Percentiles rank a stretch among this genome's conserved stretches.
phyloP scores from a whole-genome alignment of 37 sponge, comb jelly and placozoan species.

The Agelas oroides region DNA sequence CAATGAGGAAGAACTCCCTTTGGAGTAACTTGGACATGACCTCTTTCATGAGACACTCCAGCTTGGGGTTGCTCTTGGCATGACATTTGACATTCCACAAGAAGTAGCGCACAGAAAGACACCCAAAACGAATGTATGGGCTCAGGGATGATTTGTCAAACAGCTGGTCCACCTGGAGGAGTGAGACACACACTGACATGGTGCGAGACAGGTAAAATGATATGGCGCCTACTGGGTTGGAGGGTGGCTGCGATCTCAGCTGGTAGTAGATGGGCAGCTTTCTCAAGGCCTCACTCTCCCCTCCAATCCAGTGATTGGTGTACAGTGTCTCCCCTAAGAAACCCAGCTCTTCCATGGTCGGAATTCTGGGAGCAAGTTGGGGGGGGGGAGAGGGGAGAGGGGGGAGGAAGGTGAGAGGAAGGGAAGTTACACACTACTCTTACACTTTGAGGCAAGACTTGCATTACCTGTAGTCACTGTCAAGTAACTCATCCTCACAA shows the following conservation, averaged over 20 bases:
- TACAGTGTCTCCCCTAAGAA: constrained; percentile 23
- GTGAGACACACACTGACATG: too few species aligned
- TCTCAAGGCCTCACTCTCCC: constrained; percentile 72
- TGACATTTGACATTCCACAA: constrained; percentile 17
- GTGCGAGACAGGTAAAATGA: too few species aligned
- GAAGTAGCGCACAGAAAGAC: constrained; percentile 70
- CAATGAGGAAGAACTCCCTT: constrained; percentile 63
- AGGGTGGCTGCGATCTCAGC: neutral
- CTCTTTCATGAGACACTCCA: constrained; percentile 5
- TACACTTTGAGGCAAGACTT: too few species aligned
- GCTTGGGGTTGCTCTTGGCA: constrained; percentile 10
- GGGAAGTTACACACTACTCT: neutral
- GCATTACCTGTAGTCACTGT: constrained; percentile 16
- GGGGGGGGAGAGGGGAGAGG: too few species aligned
- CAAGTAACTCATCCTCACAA: neutral
- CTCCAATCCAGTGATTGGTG: constrained; percentile 61
- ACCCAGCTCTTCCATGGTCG: constrained; percentile 54
- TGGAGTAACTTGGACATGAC: constrained; percentile 39
- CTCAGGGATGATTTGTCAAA: constrained; percentile 65
- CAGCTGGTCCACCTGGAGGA: constrained; percentile 18
- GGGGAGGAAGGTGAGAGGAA: too few species aligned
- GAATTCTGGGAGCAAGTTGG: constrained; percentile 33
- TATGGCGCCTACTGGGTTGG: neutral
- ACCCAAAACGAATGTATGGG: constrained; percentile 82
- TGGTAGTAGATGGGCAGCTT: constrained; percentile 46